A percentile compares a stretch with the other conserved stretches of the same genome.
Evolutionary conservation across 2,113 vertebrate species (phyloP).

Genomic region (Ammospiza nelsoni): DNA sequence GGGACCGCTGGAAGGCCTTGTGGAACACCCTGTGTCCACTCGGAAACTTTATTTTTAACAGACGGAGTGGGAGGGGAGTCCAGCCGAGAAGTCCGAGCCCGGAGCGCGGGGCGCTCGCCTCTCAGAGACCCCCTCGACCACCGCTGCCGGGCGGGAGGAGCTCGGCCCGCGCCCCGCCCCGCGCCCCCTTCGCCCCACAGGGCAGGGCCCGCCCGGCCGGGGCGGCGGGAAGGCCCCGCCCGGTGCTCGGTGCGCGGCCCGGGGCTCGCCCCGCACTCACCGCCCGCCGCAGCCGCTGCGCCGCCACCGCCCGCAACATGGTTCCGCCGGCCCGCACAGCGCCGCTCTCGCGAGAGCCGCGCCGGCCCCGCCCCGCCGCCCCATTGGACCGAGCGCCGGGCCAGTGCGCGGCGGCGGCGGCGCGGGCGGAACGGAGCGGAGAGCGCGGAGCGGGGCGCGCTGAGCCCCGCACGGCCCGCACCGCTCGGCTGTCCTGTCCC

Average conservation of each 20-base stretch:
- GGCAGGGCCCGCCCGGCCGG: neutral
- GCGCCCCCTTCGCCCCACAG: neutral
- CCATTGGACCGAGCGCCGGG: too few species aligned
- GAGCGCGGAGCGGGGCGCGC: too few species aligned
- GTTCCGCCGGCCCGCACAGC: too few species aligned
- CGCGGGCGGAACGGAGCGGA: too few species aligned
- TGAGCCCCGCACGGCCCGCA: neutral
- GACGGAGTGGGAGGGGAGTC: neutral
- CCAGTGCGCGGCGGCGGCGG: too few species aligned
- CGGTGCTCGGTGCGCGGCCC: too few species aligned
- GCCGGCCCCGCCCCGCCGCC: too few species aligned
- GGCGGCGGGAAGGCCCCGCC: neutral
- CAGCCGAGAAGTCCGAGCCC: too few species aligned
- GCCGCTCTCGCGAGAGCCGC: too few species aligned
- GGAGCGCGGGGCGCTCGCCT: neutral
- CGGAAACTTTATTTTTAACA: neutral
- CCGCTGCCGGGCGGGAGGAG: neutral
- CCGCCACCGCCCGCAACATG: too few species aligned
- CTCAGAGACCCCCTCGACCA: neutral
- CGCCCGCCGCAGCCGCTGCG: too few species aligned
- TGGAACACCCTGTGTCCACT: rapidly evolving
- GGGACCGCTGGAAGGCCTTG: rapidly evolving
- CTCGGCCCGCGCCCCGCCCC: neutral
- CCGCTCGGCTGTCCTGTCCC: neutral
- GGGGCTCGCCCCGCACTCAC: too few species aligned